Percentiles rank a stretch among this genome's conserved stretches.
Conservation (phyloP, 1,140 invertebrate species). For the Drosophila kohkoa region DNA sequence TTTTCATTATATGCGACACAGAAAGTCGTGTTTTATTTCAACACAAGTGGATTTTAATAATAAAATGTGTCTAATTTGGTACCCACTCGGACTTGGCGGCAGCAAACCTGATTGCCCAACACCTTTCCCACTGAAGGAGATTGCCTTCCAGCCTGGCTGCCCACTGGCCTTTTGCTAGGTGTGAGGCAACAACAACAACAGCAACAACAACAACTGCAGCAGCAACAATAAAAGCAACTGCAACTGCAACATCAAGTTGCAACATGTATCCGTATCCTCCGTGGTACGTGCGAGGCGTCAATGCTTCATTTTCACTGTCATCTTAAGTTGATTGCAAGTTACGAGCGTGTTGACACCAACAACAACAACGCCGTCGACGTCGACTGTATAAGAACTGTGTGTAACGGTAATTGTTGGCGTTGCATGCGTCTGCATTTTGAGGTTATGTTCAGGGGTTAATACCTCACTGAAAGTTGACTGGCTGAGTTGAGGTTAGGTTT, state of each 20-base stretch:
- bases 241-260: slow-evolving; percentile 39
- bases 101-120: slow-evolving; percentile 71
- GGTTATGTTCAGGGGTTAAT: slow-evolving; percentile 33
- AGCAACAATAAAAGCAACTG: slow-evolving; percentile 19
- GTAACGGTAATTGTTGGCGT: slow-evolving; percentile 14
- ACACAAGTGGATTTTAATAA: slow-evolving; percentile 83
- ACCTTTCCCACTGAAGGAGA: slow-evolving; percentile 54
- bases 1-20: slow-evolving; percentile 82
- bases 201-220: background rate
- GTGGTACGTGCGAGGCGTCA: slow-evolving; percentile 84
- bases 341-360: slow-evolving; percentile 82
- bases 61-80: slow-evolving; percentile 84
- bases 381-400: slow-evolving; percentile 25
- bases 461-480: slow-evolving; percentile 1
- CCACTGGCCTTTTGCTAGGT: slow-evolving; percentile 56
- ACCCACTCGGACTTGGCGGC: slow-evolving; percentile 65
- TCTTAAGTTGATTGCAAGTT: slow-evolving; percentile 85
- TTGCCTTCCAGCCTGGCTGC: slow-evolving; percentile 40
- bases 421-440: slow-evolving; percentile 37
- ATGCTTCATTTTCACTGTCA: slow-evolving; percentile 85
- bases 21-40: slow-evolving; percentile 83
- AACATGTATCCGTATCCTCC: slow-evolving; percentile 41
- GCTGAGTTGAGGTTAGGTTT: slow-evolving; percentile 14
- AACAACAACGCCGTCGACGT: slow-evolving; percentile 38
- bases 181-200: slow-evolving; percentile 5